Base-by-base conservation (phyloP, 2,888 invertebrate genomes). In the Linyphia triangularis region DNA sequence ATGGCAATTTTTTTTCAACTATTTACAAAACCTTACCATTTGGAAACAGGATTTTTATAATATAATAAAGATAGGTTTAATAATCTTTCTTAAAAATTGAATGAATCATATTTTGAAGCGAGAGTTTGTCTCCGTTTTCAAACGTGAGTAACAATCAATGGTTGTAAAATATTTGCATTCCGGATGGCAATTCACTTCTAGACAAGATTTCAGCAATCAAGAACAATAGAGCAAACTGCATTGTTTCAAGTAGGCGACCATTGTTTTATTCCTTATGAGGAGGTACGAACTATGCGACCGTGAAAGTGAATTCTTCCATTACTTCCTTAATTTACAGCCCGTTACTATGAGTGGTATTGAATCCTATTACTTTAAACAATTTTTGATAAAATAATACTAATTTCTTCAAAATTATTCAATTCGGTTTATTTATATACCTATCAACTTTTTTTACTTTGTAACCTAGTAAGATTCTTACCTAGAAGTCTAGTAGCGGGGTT, bases 181-280 rank as follows among this genome's bases (percentile, higher is more conserved):
- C 51, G 51, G 13, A 13, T 5, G 5, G n/a, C 51, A 51, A 51
- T 51, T 5, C 16, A 33, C 33, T 33, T 6, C 9, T 4, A 33
- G 33, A 4, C 51, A 51, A n/a, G n/a, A 33, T 75, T 63, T 22
- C 26, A 59, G 26, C 28, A 59, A n/a, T 7, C 16, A 33, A 16
- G 28, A 67, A 67, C 67, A 67, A 67, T 67, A 13, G 67, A 67
- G 22, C 72, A 5, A 72, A 26, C 10, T 51, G 19, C 43, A 37
- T 51, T 30, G 40, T 43, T 37, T 43, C 19, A 37, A n/a, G 26
- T 43, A 72, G 40, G n/a, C 16, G 28, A 33, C 19, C 67, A 33
- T 67, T 67, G 33, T 67, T 33, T 26, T 24, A 24, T 63, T 63
- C 24, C 63, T 6, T 63, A 51, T 51, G 16, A 9, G 33, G 5